Evolutionary conservation across 1,140 invertebrate genomes (phyloP), one percentile per base, ranked within the genome.

Genomic region (Pseudomyrmex gracilis): DNA sequence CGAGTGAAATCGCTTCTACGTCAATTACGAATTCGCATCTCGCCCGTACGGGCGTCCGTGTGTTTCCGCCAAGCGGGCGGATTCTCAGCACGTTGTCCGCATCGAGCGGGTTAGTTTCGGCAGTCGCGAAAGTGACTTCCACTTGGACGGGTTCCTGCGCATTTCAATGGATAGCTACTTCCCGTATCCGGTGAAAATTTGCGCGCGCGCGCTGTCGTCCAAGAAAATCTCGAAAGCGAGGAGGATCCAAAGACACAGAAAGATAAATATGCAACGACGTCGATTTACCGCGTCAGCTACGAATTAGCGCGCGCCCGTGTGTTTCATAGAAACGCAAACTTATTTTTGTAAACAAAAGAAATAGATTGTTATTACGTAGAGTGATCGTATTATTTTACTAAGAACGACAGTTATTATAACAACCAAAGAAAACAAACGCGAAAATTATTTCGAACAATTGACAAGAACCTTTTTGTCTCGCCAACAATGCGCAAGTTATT

Each of bases 11-110:
- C 78, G 84, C 66, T 70, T 60, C 73, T 49, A 73, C 24, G 84
- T 55, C 84, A 88, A 89, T 89, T 89, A 89, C 86, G 86, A 88
- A 89, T 89, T 89, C 87, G 84, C 77, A 80, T 88, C 86, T 89
- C 84, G 87, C 77, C 73, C 78, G 77, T 57, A 43, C 55, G 83
- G 66, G 24, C 74, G 61, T 34, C 34, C 34, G 34, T 34, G 53
- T 86, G 77, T 88, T 88, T 73, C 34, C 86, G 68, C 82, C 73
- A 74, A 86, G 87, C 78, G 80, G 82, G 76, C 34, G 87, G 80
- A 89, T 89, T 89, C 87, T 70, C 87, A 53, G 87, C 87, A 89
- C 87, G 87, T 88, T 88, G 84, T 83, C 73, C 87, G 34, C 5
- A 58, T 20, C 20, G 57, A 49, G 58, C 86, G 88, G 87, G 5